phyloP scores from a whole-genome alignment of 2,888 invertebrate species.

The Galerucella pusilla region DNA sequence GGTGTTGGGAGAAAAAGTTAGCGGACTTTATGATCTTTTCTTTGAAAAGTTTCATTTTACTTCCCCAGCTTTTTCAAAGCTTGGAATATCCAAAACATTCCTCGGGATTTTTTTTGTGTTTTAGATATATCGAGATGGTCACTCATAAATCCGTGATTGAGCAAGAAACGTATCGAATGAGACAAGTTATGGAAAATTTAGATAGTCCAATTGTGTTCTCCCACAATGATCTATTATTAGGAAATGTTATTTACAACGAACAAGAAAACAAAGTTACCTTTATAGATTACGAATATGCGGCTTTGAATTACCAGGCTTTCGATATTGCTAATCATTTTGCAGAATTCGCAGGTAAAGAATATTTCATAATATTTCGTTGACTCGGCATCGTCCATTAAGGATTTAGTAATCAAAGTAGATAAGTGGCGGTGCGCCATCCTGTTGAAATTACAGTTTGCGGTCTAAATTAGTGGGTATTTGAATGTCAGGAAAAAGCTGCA shows the following conservation, averaged over 20 bases:
- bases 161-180: constrained; percentile 75
- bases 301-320: constrained; percentile 92
- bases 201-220: constrained; percentile 89
- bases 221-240: constrained; percentile 96
- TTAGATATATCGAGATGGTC: constrained; percentile 52
- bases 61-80: too few relatives aligned
- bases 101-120: neutral
- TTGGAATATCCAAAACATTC: too few relatives aligned
- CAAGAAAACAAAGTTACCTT: constrained; percentile 79
- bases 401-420: too few relatives aligned
- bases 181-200: constrained; percentile 71
- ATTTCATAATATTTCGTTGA: too few relatives aligned
- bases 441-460: too few relatives aligned
- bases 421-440: too few relatives aligned
- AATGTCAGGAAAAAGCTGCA: too few relatives aligned
- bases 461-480: too few relatives aligned
- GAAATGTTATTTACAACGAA: constrained; percentile 90
- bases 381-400: neutral
- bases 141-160: constrained; percentile 70
- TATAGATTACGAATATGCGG: constrained; percentile 98
- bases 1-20: too few relatives aligned
- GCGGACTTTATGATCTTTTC: too few relatives aligned
- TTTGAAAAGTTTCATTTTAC: too few relatives aligned
- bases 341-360: constrained; percentile 90
- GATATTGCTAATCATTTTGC: constrained; percentile 99